phyloP scores from a whole-genome alignment of 2,888 invertebrate species.

The Chymomyza fuscimana region DNA sequence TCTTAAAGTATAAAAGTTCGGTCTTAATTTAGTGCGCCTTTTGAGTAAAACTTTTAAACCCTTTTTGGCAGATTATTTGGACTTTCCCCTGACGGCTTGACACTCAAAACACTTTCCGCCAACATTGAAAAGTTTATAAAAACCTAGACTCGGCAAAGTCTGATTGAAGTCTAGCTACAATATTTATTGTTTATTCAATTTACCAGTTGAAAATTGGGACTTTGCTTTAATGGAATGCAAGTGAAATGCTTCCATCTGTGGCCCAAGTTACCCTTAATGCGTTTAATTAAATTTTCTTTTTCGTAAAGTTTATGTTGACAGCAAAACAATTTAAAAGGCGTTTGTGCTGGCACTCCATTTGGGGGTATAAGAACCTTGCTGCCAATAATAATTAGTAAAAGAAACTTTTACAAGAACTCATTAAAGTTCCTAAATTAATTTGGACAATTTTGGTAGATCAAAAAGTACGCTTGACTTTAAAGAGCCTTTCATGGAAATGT shows the following conservation, averaged over 20 bases:
- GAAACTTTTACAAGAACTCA: background rate
- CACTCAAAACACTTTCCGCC: constrained; percentile 45
- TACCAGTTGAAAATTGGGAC: constrained; percentile 4
- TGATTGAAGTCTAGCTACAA: constrained; percentile 40
- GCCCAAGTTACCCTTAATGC: constrained; percentile 12
- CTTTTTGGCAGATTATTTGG: constrained; percentile 35
- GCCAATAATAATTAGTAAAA: background rate
- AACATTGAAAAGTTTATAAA: constrained; percentile 57
- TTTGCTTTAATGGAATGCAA: constrained; percentile 21
- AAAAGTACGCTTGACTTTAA: background rate
- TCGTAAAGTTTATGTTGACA: background rate
- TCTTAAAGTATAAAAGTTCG: constrained; percentile 14
- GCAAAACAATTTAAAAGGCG: background rate
- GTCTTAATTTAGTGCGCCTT: constrained; percentile 39
- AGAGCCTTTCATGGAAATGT: background rate
- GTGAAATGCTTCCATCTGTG: constrained; percentile 37
- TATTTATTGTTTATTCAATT: background rate
- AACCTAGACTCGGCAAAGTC: constrained; percentile 29
- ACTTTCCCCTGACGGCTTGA: constrained; percentile 6
- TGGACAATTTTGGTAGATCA: background rate
- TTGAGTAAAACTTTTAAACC: constrained; percentile 65
- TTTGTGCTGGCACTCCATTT: background rate
- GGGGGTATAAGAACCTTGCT: background rate
- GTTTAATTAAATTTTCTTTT: constrained; percentile 15
- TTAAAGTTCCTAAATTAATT: background rate